A percentile compares a stretch with the other conserved stretches of the same genome.
Conservation (phyloP, 1,140 invertebrate genomes). For the Cydia splendana region DNA sequence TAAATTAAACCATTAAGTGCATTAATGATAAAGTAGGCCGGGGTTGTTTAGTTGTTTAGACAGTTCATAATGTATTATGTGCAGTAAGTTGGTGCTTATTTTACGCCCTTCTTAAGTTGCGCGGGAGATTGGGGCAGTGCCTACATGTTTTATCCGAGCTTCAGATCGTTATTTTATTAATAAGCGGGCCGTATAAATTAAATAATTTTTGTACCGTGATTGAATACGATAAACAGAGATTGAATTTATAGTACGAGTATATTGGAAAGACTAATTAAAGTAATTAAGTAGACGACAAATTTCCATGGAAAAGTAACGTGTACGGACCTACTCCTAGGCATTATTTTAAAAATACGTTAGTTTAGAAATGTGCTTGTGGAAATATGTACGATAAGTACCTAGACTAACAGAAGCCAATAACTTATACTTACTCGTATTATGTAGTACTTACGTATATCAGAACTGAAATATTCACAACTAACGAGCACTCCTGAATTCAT, state of each 20-base stretch:
- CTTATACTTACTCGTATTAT: too few relatives aligned
- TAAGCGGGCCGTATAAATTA: constrained; percentile 16
- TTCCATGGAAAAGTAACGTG: too few relatives aligned
- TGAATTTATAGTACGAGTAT: not conserved
- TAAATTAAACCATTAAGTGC: constrained; percentile 32
- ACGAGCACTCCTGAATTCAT: constrained; percentile 24
- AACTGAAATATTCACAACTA: constrained; percentile 31
- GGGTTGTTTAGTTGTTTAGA: not conserved
- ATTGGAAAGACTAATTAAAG: not conserved
- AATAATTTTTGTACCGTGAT: not conserved
- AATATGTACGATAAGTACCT: too few relatives aligned
- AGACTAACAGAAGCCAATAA: too few relatives aligned
- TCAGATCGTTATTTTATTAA: constrained; percentile 11
- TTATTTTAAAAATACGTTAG: too few relatives aligned
- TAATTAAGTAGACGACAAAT: not conserved
- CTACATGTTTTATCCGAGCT: constrained; percentile 23
- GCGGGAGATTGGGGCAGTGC: constrained; percentile 15
- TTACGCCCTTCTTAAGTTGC: not conserved
- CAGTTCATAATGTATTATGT: not conserved
- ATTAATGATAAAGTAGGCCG: constrained; percentile 29
- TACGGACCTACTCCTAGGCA: too few relatives aligned
- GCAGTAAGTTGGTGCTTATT: not conserved
- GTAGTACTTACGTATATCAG: constrained; percentile 5
- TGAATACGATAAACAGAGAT: not conserved
- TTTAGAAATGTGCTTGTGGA: too few relatives aligned